phyloP scores from a whole-genome alignment of 2,113 vertebrate species.

The Varanus komodoensis region DNA sequence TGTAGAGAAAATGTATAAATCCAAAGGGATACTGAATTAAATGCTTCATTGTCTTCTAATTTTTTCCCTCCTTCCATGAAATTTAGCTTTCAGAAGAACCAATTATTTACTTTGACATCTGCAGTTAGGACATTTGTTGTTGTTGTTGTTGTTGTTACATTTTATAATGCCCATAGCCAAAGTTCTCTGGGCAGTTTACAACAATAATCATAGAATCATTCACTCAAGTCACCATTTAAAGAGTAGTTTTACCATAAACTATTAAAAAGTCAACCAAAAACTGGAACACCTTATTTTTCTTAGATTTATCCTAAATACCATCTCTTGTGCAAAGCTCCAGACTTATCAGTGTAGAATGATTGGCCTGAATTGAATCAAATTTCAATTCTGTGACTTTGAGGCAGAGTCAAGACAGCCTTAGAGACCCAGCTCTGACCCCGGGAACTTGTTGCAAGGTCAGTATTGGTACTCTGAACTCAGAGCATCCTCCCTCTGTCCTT shows the following conservation, averaged over 20 bases:
- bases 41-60: neutral
- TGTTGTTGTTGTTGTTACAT: no score
- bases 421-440: no score
- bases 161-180: no score
- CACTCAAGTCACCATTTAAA: neutral
- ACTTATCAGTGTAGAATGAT: neutral
- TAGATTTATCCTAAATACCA: conserved; percentile 20
- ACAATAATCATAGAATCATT: no score
- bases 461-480: no score
- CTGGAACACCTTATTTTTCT: conserved; percentile 28
- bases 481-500: no score
- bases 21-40: conserved; percentile 17
- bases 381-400: no score
- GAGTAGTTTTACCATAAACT: conserved; percentile 6
- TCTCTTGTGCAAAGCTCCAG: neutral
- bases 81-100: conserved; percentile 27
- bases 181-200: no score
- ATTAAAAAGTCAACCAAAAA: conserved; percentile 34
- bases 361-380: neutral
- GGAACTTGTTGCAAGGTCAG: no score
- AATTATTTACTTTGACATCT: conserved; percentile 14
- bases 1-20: conserved; percentile 17
- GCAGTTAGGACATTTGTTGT: conserved; percentile 12
- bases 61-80: neutral
- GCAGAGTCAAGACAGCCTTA: no score